Percentiles rank a stretch among this genome's conserved stretches.
Evolutionary conservation across 2,797 vertebrate species (phyloP).

Genomic region (Erpetoichthys calabaricus): DNA sequence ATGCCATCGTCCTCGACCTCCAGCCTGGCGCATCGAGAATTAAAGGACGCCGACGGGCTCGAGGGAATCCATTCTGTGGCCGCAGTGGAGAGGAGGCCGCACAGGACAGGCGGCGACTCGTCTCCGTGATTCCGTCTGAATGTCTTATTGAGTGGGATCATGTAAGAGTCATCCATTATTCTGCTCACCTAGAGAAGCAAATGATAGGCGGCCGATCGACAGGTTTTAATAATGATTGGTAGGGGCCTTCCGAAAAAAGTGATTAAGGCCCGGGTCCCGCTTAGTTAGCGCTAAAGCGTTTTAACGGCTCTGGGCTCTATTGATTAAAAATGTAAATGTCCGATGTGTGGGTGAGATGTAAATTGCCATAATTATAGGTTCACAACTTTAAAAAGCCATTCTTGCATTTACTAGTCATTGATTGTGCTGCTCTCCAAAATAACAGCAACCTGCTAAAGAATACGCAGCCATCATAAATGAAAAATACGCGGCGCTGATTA

Average conservation of each 20-base stretch:
- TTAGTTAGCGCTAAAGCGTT: constrained; percentile 21
- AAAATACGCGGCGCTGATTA: constrained; percentile 39
- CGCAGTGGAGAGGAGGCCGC: too few species aligned
- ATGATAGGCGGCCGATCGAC: constrained; percentile 21
- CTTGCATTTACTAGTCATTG: constrained; percentile 18
- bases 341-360: constrained; percentile 12
- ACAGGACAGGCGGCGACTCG: too few species aligned
- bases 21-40: too few species aligned
- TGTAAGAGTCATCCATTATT: constrained; percentile 19
- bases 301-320: constrained; percentile 15
- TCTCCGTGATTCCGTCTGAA: too few species aligned
- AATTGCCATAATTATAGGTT: constrained; percentile 20
- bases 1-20: too few species aligned
- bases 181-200: constrained; percentile 17
- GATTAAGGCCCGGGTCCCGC: constrained; percentile 18
- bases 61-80: too few species aligned
- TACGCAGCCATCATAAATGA: constrained; percentile 33
- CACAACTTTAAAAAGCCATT: constrained; percentile 12
- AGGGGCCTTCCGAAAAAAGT: constrained; percentile 20
- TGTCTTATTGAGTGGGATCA: background rate
- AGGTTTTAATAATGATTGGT: constrained; percentile 22
- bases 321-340: constrained; percentile 11
- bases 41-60: too few species aligned
- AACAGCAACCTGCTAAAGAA: constrained; percentile 23
- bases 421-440: constrained; percentile 30